Evolutionary conservation across 2,113 vertebrate genomes (phyloP).

Genomic region (Hippopotamus amphibius): DNA sequence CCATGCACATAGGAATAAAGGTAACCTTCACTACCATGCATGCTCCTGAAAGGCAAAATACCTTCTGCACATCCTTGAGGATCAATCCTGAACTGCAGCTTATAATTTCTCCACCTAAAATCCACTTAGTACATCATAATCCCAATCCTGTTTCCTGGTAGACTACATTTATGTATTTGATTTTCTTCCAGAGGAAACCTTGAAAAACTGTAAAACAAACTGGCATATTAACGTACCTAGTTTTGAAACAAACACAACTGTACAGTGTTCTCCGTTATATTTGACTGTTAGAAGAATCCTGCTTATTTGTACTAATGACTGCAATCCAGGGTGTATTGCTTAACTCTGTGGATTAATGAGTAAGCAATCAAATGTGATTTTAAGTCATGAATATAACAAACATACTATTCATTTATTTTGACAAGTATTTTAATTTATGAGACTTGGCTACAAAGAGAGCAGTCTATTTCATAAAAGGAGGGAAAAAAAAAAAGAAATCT

Average conservation of each 20-base stretch:
- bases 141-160: not conserved
- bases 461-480: constrained; percentile 47
- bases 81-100: not conserved
- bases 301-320: constrained; percentile 79
- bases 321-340: constrained; percentile 74
- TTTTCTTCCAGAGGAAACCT: constrained; percentile 55
- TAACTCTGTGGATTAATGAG: constrained; percentile 81
- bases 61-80: not conserved
- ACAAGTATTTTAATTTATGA: constrained; percentile 82
- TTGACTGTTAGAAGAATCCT: constrained; percentile 26
- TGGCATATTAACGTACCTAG: constrained; percentile 27
- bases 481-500: not conserved
- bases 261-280: not conserved
- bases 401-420: constrained; percentile 83
- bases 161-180: not conserved
- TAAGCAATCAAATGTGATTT: constrained; percentile 82
- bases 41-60: not conserved
- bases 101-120: not conserved
- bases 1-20: not conserved
- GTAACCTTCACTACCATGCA: not conserved
- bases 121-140: not conserved
- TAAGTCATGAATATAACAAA: constrained; percentile 82
- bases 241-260: constrained; percentile 66
- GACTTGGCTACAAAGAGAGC: constrained; percentile 79
- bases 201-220: constrained; percentile 61